phyloP scores from a whole-genome alignment of 23 tunicate genomes.

The Diplosoma virens region DNA sequence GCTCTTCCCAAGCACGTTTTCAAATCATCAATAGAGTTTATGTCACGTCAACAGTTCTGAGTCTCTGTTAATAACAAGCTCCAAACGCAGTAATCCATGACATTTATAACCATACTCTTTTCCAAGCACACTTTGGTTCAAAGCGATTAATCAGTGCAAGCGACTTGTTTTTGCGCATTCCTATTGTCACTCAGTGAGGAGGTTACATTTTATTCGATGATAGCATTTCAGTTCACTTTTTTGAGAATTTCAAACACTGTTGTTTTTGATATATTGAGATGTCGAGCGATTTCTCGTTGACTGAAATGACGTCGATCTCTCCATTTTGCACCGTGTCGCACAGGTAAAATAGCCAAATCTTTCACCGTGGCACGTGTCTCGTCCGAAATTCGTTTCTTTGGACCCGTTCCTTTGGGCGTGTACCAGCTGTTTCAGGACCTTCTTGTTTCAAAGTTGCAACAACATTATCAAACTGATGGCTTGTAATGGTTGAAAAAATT shows the following conservation, averaged over 20 bases:
- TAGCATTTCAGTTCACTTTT: conserved; percentile 35
- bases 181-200: conserved; percentile 31
- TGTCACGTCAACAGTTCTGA: conserved; percentile 35
- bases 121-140: conserved; percentile 39
- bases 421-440: conserved; percentile 28
- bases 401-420: conserved; percentile 35
- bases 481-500: conserved; percentile 34
- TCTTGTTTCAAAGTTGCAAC: conserved; percentile 32
- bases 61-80: conserved; percentile 28
- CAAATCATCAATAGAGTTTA: conserved; percentile 31
- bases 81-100: conserved; percentile 33
- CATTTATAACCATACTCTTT: conserved; percentile 30
- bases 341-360: conserved; percentile 33
- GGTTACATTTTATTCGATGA: conserved; percentile 32
- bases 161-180: conserved; percentile 35
- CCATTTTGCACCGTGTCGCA: conserved; percentile 20
- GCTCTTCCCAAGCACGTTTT: conserved; percentile 36
- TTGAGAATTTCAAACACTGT: conserved; percentile 38
- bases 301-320: conserved; percentile 26
- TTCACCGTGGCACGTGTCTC: conserved; percentile 29
- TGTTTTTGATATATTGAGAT: conserved; percentile 29
- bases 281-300: conserved; percentile 33
- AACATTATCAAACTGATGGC: conserved; percentile 31
- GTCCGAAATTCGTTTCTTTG: conserved; percentile 31
- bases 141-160: conserved; percentile 40